Evolutionary conservation across 2,113 vertebrate genomes (phyloP), one percentile per base, ranked within the genome.

Genomic region (Calidris pygmaea): DNA sequence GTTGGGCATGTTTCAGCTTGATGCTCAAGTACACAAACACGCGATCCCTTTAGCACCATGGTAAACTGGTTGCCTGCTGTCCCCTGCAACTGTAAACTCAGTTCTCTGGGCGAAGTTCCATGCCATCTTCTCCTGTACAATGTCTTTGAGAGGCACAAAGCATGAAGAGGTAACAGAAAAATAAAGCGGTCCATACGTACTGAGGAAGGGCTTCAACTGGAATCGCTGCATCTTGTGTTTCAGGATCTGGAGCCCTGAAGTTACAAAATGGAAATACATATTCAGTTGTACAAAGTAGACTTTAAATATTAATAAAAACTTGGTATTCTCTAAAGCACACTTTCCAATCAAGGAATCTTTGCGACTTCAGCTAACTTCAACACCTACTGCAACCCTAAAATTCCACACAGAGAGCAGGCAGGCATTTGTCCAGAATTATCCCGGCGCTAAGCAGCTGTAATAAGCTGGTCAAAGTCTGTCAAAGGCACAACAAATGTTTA

Each of bases 201-300:
- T 99, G 98, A 85, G 99, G 99, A 85, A 99, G 98, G 48, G 99
- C 87, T 92, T 99, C 98, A 73, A 98, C 98, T 72, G 99, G 98
- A 96, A 99, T 99, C 10, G 90, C 34, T 2, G 98, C 98, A 27
- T 99, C 99, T 70, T 97, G 76, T 50, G 97, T 96, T 73, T 98
- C 96, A 37, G 98, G 98, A 74, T 98, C 98, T 65, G 99, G 99
- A 89, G 98, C 98, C 72, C 99, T 99, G 92, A 52, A 96, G 52
- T 93, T 55, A 96, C 72, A 73, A 90, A 71, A 89, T 34, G 32
- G 66, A 62, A 81, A 74, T 17, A 85, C 10, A 7, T 41, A 12
- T 24, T 67, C 45, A 85, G 0, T 26, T 6, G 6, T 55, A 35
- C 15, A 73, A 83, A 73, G 20, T 3, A 3, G 30, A 45, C 26